Base-by-base conservation (phyloP, 1,140 invertebrate genomes). In the Temnothorax curvispinosus region DNA sequence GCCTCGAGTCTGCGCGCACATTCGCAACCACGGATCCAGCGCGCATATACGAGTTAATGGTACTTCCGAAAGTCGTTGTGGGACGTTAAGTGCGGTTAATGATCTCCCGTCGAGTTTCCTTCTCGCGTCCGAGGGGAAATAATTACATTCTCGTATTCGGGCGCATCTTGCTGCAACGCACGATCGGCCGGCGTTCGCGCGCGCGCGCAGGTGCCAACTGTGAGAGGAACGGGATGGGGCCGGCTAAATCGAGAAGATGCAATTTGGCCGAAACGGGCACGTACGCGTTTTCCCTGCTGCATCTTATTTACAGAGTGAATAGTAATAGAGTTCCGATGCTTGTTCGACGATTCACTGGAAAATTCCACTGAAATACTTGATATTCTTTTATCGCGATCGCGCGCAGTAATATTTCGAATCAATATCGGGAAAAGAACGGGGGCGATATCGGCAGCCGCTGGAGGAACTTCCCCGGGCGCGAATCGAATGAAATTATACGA, bases 401-500 rank as follows among this genome's bases (percentile, higher is more conserved):
- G 32, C 44, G 44, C 56, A 47, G 21, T 35, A 56, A 65, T 21
- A 32, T 32, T 27, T 78, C n/a, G 47, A 78, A 84, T 75, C 80
- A 11, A 84, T 84, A 74, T 67, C 74, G 35, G 50, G 47, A 0
- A 44, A 65, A 4, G 56, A 71, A 47, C 15, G 3, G 13, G 54
- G 21, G 64, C 82, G 58, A 11, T 80, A 80, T 52, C 44, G 58
- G 41, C 41, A 15, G 18, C 27, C 47, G 58, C 54, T n/a, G 32
- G 50, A 58, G 18, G 6, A 47, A 52, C 72, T 82, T 71, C 8
- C 47, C 21, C 18, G 18, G 62, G 47, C 21, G 41, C 27, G 75
- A 88, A 89, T 80, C 74, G 80, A 88, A 87, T 85, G 85, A 90
- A 92, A 92, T 92, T 92, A 91, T 89, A 91, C 89, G 90, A 85